Evolutionary conservation across 2,113 vertebrate genomes (phyloP).

Genomic region (Tachysurus vachellii): DNA sequence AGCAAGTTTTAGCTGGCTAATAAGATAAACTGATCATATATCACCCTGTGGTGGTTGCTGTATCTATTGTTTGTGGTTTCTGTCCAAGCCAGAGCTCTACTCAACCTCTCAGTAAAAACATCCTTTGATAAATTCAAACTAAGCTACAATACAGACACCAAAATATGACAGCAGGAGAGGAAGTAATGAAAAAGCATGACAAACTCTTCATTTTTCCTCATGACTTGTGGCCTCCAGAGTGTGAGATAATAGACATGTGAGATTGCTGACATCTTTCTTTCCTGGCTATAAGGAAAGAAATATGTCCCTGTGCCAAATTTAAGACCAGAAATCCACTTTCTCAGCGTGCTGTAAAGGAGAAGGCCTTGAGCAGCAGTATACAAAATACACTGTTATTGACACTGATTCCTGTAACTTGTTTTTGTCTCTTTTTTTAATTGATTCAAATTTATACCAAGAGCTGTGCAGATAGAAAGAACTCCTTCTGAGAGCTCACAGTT

Average conservation of each 20-base stretch:
- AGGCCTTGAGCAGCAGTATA: neutral
- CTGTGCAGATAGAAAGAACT: neutral
- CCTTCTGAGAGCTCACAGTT: neutral
- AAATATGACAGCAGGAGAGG: constrained; percentile 29
- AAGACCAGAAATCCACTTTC: constrained; percentile 22
- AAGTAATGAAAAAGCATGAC: constrained; percentile 36
- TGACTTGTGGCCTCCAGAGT: constrained; percentile 36
- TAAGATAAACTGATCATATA: constrained; percentile 37
- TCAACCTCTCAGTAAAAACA: neutral
- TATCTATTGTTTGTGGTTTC: constrained; percentile 29
- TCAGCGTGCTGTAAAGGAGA: neutral
- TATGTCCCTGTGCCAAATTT: constrained; percentile 23
- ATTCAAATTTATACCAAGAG: neutral
- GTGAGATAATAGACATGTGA: constrained; percentile 30
- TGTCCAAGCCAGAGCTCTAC: neutral
- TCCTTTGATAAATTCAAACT: constrained; percentile 5
- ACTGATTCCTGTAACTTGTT: neutral
- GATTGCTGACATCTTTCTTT: constrained; percentile 45
- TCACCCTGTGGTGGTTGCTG: constrained; percentile 5
- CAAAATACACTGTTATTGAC: neutral
- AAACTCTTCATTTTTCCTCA: constrained; percentile 40
- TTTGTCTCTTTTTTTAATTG: neutral
- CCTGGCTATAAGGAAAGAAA: constrained; percentile 29
- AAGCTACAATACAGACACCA: constrained; percentile 27
- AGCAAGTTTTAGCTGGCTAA: constrained; percentile 34